phyloP scores from a whole-genome alignment of 2,797 vertebrate genomes.

The Lepus oiostolus region DNA sequence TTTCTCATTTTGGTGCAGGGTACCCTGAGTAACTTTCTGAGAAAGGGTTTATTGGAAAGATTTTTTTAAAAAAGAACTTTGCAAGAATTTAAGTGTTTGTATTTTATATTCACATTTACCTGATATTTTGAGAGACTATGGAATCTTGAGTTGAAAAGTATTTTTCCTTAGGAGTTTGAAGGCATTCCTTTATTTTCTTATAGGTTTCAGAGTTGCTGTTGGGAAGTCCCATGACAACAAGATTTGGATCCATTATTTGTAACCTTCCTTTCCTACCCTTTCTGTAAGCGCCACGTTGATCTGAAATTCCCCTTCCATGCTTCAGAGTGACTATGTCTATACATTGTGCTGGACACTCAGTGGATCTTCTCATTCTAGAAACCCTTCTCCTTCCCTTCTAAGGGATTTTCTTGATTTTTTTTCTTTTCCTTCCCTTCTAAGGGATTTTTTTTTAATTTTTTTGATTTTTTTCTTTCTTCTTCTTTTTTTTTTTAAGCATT shows the following conservation, averaged over 20 bases:
- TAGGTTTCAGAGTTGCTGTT: not conserved
- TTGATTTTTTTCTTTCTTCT: not conserved
- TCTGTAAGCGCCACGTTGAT: not conserved
- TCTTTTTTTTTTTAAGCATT: not conserved
- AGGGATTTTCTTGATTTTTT: not conserved
- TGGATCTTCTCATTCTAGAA: conserved; percentile 29
- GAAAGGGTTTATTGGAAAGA: not conserved
- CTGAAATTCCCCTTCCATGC: conserved; percentile 40
- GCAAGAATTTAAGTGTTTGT: not conserved
- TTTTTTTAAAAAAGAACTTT: not conserved
- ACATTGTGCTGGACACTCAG: not conserved
- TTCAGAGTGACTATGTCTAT: conserved; percentile 25
- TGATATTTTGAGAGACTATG: conserved; percentile 40
- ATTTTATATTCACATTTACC: not conserved
- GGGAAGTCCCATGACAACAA: not conserved
- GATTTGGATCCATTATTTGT: conserved; percentile 20
- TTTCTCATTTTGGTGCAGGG: not conserved
- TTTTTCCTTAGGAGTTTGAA: not conserved
- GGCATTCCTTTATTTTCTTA: not conserved
- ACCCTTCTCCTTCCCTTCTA: not conserved
- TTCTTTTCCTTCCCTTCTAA: not conserved
- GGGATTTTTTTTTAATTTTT: not conserved
- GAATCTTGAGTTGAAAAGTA: conserved; percentile 26
- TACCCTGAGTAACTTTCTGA: not conserved
- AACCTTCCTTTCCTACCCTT: not conserved